phyloP scores from a whole-genome alignment of 2,797 vertebrate genomes.

The Dipus sagitta region DNA sequence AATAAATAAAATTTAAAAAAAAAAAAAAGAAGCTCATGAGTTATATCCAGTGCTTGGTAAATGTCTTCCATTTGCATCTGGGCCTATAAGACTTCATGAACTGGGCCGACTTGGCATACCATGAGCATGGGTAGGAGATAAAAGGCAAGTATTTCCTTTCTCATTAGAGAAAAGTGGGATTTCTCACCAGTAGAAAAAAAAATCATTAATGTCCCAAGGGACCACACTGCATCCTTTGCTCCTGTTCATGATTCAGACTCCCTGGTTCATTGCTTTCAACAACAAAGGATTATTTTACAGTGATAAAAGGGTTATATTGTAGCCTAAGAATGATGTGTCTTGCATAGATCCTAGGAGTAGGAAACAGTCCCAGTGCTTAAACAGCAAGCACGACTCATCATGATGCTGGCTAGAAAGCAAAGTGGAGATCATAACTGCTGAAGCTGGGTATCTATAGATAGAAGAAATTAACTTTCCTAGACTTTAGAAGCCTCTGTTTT shows the following conservation, averaged over 20 bases:
- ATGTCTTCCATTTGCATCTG: constrained; percentile 21
- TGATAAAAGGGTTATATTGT: constrained; percentile 19
- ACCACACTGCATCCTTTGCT: constrained; percentile 47
- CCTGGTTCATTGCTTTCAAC: constrained; percentile 61
- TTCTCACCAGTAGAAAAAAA: constrained; percentile 5
- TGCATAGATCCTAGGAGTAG: constrained; percentile 51
- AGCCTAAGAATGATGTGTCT: constrained; percentile 28
- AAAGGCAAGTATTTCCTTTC: constrained; percentile 2
- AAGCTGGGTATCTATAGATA: background rate
- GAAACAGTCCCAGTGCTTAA: constrained; percentile 44
- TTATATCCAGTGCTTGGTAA: background rate
- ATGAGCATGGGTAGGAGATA: background rate
- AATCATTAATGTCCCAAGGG: constrained; percentile 5
- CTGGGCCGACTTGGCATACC: background rate
- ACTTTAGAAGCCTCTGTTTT: too few relatives aligned
- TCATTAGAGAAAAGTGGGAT: constrained; percentile 9
- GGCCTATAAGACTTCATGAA: background rate
- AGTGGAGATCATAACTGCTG: background rate
- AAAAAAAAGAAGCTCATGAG: background rate
- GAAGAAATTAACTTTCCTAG: background rate
- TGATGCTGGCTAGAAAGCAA: constrained; percentile 1
- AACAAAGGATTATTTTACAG: constrained; percentile 59
- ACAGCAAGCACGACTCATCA: background rate
- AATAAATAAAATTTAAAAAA: too few relatives aligned
- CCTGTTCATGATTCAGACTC: constrained; percentile 34